Evolutionary conservation across 1,140 invertebrate species (phyloP), one percentile per base, ranked within the genome.

Genomic region (Lepidurus arcticus): DNA sequence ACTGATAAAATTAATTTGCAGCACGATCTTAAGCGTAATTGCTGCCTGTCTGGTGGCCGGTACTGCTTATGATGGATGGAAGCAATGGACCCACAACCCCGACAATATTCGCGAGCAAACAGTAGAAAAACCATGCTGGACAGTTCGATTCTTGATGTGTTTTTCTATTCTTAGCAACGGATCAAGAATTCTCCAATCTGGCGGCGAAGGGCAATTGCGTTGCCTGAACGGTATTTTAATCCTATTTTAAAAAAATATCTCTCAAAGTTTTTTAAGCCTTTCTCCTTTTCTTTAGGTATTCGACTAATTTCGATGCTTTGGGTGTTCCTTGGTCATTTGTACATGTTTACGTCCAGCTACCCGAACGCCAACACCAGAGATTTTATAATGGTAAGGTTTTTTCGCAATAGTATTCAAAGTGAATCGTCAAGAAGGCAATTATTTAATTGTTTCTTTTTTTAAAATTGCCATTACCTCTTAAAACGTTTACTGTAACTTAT

Each of bases 311-410:
- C 78, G 4, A 78, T 73, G n/a, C 45, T 44, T 24, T 78, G 78
- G 78, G 78, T 78, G 4, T 42, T 47, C 7, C 16, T 78, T 42
- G 78, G 78, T 16, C 78, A 78, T 26, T 24, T 74, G 1, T 78
- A 74, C 42, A 13, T 74, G 9, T 24, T 44, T 34, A 75, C 42
- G 21, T 13, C n/a, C 43, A 74, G 21, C 10, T 43, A 44, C 6
- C 74, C 44, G 9, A 73, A 74, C 24, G 24, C 47, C 10, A 78
- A 78, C n/a, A 43, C 26, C 3, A 78, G 75, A 16, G 21, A 42
- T 42, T 44, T 78, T 16, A 42, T 24, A 0, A 24, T 44, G 42
- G 78, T 78, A 73, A 8, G 92, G 94, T 82, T 94, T 92, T 0
- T n/a, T 4, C 34, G 0, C 2, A 34, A 34, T 34, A 34, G 26